Evolutionary conservation across 1,140 invertebrate genomes (phyloP), one percentile per base, ranked within the genome.

Genomic region (Ips nitidus): DNA sequence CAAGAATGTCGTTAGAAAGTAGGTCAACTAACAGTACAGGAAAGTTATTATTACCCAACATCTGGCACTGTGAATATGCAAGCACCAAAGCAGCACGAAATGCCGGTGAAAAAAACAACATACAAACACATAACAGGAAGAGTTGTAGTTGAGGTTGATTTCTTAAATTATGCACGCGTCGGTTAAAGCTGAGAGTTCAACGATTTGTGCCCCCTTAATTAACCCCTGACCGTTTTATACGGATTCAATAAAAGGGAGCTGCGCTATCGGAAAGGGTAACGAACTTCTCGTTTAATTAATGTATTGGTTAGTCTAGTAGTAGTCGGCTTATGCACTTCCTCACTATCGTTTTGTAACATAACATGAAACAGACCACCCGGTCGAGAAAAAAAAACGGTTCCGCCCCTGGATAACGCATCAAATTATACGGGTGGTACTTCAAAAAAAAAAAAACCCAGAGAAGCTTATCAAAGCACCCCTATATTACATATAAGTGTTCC

Each of bases 311-410:
- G 47, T 52, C 47, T 52, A 52, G 61, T 39, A 7, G n/a, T 56
- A 56, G 53, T 56, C 22, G 38, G 53, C 38, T 8, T 7, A 50
- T 8, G 1, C 43, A 36, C 61, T 63, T 63, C 61, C 50, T 63
- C 47, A n/a, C 61, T 61, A 47, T 47, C 59, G 47, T 61, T 52
- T 41, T 45, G 53, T 63, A 22, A 22, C 22, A 22, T 22, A 22
- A 56, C 36, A 63, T 52, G 53, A 52, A 63, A 52, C 61, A 63
- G 61, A 52, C 61, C 47, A 63, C 61, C 45, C 61, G 37, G 45
- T 38, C 37, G 52, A n/a, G 52, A 52, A 63, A 63, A 63, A 63
- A 63, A 4, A 45, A 45, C 45, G 22, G 22, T 22, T 22, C 22
- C 22, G 22, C 22, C 22, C 22, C 22, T 22, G 22, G 22, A 22